Evolutionary conservation across 2,797 vertebrate genomes (phyloP).

Genomic region (Thunnus albacares): DNA sequence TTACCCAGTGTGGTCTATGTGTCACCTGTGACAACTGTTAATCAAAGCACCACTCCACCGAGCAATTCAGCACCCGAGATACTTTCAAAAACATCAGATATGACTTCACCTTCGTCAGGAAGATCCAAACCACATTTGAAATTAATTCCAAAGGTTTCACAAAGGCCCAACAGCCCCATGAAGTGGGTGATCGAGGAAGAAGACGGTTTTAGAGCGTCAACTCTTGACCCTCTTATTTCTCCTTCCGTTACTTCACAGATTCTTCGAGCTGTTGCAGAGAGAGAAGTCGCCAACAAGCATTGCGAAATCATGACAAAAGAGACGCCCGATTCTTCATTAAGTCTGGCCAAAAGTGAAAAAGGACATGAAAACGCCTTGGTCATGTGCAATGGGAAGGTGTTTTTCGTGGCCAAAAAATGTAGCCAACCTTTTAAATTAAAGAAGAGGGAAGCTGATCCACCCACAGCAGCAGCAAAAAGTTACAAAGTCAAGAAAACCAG

Average conservation of each 20-base stretch:
- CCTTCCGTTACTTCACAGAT: conserved; percentile 51
- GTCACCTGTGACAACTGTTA: conserved; percentile 70
- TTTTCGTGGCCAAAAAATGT: conserved; percentile 74
- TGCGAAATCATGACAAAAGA: not conserved
- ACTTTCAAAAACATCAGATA: conserved; percentile 13
- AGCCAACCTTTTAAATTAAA: not conserved
- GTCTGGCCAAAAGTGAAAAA: conserved; percentile 24
- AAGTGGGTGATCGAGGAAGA: conserved; percentile 83
- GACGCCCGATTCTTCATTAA: not conserved
- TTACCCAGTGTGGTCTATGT: conserved; percentile 63
- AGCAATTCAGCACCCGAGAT: conserved; percentile 5
- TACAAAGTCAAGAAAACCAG: not conserved
- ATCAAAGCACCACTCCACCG: conserved; percentile 16
- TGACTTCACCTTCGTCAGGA: not conserved
- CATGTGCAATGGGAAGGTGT: conserved; percentile 81
- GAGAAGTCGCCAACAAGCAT: conserved; percentile 32
- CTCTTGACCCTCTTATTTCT: conserved; percentile 39
- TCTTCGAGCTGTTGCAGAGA: conserved; percentile 51
- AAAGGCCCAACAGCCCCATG: conserved; percentile 71
- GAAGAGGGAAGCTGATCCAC: not conserved
- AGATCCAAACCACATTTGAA: conserved; percentile 40
- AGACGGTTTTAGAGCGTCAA: conserved; percentile 15
- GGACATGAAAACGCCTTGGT: conserved; percentile 70
- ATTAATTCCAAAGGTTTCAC: conserved; percentile 61
- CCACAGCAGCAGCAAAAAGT: not conserved